These are phyloP conservation scores for Microchrysa polita DNA, from an alignment of 2,888 invertebrate genomes.

Conservation along the genomic window DNA sequence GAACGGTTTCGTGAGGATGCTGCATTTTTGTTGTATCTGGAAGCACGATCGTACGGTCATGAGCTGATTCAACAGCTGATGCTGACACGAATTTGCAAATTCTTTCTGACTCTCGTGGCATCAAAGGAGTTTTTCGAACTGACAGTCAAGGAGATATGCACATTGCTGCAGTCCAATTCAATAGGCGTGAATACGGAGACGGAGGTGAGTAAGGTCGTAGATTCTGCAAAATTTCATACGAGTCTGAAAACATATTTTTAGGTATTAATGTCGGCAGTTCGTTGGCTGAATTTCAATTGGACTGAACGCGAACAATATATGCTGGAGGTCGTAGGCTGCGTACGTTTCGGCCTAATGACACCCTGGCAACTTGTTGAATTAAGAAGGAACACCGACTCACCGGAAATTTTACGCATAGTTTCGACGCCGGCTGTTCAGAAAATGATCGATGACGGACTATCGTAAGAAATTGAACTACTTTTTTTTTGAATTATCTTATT, in stretches of 20 bases:
- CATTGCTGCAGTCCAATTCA: constrained; percentile 76
- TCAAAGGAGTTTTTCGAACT: constrained; percentile 78
- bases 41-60: constrained; percentile 67
- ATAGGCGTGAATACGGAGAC: constrained; percentile 78
- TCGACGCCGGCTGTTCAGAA: constrained; percentile 75
- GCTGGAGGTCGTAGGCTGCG: constrained; percentile 73
- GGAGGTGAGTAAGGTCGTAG: constrained; percentile 58
- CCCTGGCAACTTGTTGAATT: constrained; percentile 84
- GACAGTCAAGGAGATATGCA: constrained; percentile 72
- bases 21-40: constrained; percentile 74
- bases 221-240: too few relatives aligned
- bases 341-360: constrained; percentile 81
- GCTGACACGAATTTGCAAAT: constrained; percentile 76
- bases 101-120: constrained; percentile 80
- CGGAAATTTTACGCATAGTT: constrained; percentile 76
- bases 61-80: constrained; percentile 56
- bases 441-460: constrained; percentile 82
- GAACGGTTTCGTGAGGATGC: constrained; percentile 78
- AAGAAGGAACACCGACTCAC: constrained; percentile 76
- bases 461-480: too few relatives aligned
- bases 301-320: constrained; percentile 68
- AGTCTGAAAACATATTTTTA: constrained; percentile 57
- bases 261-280: constrained; percentile 80
- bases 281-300: constrained; percentile 83
- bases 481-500: too few relatives aligned